A percentile compares a stretch with the other conserved stretches of the same genome.
Conservation (phyloP, 2,888 invertebrate species). For the Melanargia galathea region DNA sequence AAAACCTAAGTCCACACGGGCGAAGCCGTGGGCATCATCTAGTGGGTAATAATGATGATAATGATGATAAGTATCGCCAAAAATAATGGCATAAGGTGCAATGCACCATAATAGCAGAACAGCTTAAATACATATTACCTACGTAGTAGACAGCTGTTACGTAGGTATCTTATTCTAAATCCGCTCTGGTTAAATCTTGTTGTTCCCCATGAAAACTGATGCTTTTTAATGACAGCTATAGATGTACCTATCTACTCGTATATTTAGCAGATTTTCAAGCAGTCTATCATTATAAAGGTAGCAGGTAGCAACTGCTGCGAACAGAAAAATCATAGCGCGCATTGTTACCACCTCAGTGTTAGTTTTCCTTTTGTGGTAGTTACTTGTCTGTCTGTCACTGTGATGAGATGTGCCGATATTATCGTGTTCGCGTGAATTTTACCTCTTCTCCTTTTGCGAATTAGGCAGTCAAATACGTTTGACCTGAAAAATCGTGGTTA, state of each 20-base stretch:
- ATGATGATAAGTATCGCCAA: no score
- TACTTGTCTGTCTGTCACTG: constrained; percentile 48
- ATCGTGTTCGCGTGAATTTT: constrained; percentile 41
- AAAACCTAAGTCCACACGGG: no score
- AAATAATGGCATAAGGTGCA: no score
- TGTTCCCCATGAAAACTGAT: background rate
- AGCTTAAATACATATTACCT: no score
- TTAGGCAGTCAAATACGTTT: background rate
- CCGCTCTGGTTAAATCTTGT: background rate
- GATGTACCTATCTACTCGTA: no score
- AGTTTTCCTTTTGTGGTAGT: constrained; percentile 53
- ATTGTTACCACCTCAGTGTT: constrained; percentile 51
- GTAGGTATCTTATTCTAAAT: no score
- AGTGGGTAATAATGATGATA: no score
- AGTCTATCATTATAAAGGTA: constrained; percentile 12
- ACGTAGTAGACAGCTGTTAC: no score
- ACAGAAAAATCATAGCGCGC: constrained; percentile 35
- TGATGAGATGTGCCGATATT: constrained; percentile 48
- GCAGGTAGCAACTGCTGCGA: constrained; percentile 9
- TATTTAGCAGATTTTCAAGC: constrained; percentile 16
- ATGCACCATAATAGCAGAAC: no score
- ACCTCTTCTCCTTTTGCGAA: background rate
- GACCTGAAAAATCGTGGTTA: background rate
- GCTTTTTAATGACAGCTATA: constrained; percentile 16
- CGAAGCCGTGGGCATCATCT: no score